A percentile compares a stretch with the other conserved stretches of the same genome.
Conservation (phyloP, 2,797 vertebrate species). For the Sphenopsis melanotis region DNA sequence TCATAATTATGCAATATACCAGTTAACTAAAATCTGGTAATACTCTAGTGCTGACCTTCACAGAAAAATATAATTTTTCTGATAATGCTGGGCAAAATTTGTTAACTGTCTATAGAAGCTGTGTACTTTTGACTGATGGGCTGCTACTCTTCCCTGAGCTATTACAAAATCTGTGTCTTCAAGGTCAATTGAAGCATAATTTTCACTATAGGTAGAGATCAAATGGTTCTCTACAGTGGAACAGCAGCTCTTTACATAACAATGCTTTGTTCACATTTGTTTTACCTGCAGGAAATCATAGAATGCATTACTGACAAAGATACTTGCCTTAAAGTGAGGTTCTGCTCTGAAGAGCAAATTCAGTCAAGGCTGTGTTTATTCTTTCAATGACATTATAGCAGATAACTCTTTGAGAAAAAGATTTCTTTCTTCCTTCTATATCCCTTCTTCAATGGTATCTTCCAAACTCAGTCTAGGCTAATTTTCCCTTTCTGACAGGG, state of each 20-base stretch:
- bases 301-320: not conserved
- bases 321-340: not conserved
- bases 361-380: not conserved
- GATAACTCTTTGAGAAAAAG: not conserved
- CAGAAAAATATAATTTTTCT: not conserved
- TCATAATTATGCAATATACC: not conserved
- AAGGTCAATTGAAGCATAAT: not conserved
- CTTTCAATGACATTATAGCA: not conserved
- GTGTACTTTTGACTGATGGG: not conserved
- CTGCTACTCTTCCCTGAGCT: not conserved
- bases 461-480: not conserved
- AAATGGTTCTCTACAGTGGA: not conserved
- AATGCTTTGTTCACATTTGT: not conserved
- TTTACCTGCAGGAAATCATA: not conserved
- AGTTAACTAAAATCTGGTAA: not conserved
- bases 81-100: not conserved
- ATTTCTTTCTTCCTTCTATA: not conserved
- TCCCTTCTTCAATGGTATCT: accelerated
- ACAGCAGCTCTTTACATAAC: not conserved
- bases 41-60: not conserved
- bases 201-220: not conserved
- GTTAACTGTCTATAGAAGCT: not conserved
- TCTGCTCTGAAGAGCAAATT: not conserved
- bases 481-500: not conserved
- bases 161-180: not conserved